These are phyloP conservation scores for Caracal caracal DNA, from an alignment of 2,113 vertebrate species.

Conservation along the genomic window DNA sequence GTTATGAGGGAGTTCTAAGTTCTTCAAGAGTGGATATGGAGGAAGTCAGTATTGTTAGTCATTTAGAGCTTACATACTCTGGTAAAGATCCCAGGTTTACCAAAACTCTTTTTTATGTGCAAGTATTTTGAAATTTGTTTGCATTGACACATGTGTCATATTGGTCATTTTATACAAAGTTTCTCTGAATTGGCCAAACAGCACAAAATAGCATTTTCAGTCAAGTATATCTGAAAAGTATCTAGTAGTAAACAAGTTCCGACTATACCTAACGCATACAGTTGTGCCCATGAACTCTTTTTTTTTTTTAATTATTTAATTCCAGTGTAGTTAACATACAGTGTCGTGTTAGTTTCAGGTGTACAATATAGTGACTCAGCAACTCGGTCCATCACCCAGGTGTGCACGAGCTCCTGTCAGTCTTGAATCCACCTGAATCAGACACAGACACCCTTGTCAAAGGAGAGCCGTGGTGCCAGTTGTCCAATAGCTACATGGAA, in stretches of 20 bases:
- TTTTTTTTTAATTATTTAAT: not conserved
- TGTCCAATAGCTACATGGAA: not conserved
- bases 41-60: not conserved
- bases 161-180: conserved; percentile 2
- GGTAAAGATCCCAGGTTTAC: not conserved
- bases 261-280: not conserved
- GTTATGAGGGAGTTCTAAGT: not conserved
- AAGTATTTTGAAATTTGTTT: conserved; percentile 3
- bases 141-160: not conserved
- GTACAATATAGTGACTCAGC: not conserved
- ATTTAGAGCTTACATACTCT: not conserved
- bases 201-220: conserved; percentile 3
- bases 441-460: not conserved
- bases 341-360: not conserved
- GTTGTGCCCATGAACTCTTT: not conserved
- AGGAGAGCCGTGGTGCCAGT: not conserved
- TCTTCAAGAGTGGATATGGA: not conserved
- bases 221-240: not conserved
- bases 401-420: not conserved
- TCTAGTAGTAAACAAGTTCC: not conserved
- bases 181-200: not conserved
- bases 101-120: not conserved
- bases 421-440: not conserved
- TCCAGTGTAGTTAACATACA: not conserved
- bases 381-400: not conserved